phyloP scores from a whole-genome alignment of 2,888 invertebrate genomes.

The Leptopterna dolabrata region DNA sequence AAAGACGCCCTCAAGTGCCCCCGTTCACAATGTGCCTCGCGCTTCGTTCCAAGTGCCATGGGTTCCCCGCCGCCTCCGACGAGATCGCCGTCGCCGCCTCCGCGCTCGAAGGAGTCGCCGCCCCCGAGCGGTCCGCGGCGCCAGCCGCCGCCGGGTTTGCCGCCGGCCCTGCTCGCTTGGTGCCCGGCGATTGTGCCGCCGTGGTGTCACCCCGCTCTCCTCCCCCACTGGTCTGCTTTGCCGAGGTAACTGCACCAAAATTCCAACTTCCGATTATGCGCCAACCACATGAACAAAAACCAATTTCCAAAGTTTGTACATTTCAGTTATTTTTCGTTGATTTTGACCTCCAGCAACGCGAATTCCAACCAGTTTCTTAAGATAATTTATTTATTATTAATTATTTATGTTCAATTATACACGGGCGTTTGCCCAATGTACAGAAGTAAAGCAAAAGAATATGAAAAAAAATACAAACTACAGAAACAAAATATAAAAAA shows the following conservation, averaged over 20 bases:
- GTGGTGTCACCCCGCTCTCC: constrained; percentile 75
- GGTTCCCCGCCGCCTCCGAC: constrained; percentile 52
- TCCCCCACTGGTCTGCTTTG: constrained; percentile 73
- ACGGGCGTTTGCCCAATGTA: too few species aligned
- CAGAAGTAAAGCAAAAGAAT: too few species aligned
- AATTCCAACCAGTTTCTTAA: too few species aligned
- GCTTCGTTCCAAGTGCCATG: constrained; percentile 33
- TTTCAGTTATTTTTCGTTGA: too few species aligned
- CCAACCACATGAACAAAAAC: too few species aligned
- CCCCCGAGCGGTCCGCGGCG: constrained; percentile 48
- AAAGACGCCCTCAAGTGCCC: constrained; percentile 46
- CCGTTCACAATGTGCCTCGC: constrained; percentile 24
- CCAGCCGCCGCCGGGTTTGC: constrained; percentile 62
- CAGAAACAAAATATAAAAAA: too few species aligned
- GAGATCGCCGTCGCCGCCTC: constrained; percentile 40
- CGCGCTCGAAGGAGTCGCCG: constrained; percentile 49
- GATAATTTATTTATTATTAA: too few species aligned
- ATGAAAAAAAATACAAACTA: too few species aligned
- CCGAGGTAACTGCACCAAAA: constrained; percentile 54
- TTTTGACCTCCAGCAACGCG: too few species aligned
- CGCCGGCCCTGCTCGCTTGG: constrained; percentile 79
- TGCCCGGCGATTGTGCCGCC: constrained; percentile 80
- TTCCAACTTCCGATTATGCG: background rate
- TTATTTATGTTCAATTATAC: too few species aligned
- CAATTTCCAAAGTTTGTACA: too few species aligned